These are phyloP conservation scores for Hypotaenidia philippensis DNA, from an alignment of 2,797 vertebrate species.

Conservation along the genomic window DNA sequence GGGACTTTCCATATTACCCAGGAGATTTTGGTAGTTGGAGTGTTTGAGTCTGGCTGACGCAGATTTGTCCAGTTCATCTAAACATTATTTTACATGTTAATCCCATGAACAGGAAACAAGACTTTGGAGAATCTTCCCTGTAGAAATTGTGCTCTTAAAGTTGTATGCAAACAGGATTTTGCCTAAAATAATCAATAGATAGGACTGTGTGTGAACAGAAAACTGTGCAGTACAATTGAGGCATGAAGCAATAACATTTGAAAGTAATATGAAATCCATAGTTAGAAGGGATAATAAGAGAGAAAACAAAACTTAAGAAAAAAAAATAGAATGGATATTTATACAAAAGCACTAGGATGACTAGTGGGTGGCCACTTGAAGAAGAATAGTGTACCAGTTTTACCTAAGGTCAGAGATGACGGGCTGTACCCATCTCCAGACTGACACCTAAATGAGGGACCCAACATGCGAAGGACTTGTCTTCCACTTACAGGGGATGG, in stretches of 20 bases:
- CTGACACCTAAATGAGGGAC: background rate
- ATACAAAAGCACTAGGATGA: background rate
- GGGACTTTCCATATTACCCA: background rate
- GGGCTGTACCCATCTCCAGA: background rate
- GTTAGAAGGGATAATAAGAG: background rate
- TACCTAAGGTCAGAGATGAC: background rate
- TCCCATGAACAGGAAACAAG: background rate
- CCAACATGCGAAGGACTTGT: background rate
- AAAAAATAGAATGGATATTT: background rate
- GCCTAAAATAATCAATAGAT: background rate
- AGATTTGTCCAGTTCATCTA: background rate
- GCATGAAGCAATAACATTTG: background rate
- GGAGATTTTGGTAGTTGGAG: background rate
- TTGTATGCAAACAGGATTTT: background rate
- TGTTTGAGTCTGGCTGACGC: background rate
- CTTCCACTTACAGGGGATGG: rapidly evolving
- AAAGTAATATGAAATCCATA: background rate
- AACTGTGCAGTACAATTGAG: background rate
- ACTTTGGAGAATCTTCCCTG: background rate
- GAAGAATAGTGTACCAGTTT: background rate
- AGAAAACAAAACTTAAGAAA: background rate
- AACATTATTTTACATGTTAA: background rate
- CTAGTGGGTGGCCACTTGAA: background rate
- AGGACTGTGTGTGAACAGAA: background rate
- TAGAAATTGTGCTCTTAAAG: background rate